Evolutionary conservation across 2,113 vertebrate genomes (phyloP).

Genomic region (Heterotilapia buettikoferi): DNA sequence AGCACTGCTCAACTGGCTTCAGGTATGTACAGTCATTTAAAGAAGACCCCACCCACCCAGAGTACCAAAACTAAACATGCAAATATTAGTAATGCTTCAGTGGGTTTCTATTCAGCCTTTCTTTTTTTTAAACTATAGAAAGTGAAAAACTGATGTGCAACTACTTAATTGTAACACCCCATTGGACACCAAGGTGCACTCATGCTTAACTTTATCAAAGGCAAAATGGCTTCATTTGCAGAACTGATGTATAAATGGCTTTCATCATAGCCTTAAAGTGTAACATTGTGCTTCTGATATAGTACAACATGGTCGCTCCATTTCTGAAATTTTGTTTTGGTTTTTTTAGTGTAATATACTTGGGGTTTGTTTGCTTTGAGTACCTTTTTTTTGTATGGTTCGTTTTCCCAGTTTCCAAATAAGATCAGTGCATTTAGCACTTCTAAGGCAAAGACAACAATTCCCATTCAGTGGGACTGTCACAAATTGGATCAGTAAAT

Average conservation of each 20-base stretch:
- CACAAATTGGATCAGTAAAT: not conserved
- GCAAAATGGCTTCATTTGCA: not conserved
- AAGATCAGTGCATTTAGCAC: not conserved
- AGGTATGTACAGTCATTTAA: slow-evolving; percentile 55
- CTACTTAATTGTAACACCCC: not conserved
- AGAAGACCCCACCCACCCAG: not conserved
- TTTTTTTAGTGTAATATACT: rapidly evolving
- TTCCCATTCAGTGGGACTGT: not conserved
- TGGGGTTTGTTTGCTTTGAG: not conserved
- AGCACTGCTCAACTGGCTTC: slow-evolving; percentile 82
- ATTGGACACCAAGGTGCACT: not conserved
- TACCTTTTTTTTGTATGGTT: rapidly evolving
- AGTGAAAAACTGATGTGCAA: not conserved
- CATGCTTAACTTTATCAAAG: not conserved
- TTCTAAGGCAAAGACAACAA: not conserved
- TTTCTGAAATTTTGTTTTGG: not conserved
- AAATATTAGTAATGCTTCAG: not conserved
- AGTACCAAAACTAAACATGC: not conserved
- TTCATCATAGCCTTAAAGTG: not conserved
- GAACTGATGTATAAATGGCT: not conserved
- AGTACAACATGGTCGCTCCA: not conserved
- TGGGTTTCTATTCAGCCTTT: not conserved
- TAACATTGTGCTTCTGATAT: not conserved
- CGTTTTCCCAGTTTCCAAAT: not conserved
- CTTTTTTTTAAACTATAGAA: not conserved